A percentile compares a stretch with the other conserved stretches of the same genome.
Conservation (phyloP, 2,113 vertebrate genomes). For the Zosterops japonicus region DNA sequence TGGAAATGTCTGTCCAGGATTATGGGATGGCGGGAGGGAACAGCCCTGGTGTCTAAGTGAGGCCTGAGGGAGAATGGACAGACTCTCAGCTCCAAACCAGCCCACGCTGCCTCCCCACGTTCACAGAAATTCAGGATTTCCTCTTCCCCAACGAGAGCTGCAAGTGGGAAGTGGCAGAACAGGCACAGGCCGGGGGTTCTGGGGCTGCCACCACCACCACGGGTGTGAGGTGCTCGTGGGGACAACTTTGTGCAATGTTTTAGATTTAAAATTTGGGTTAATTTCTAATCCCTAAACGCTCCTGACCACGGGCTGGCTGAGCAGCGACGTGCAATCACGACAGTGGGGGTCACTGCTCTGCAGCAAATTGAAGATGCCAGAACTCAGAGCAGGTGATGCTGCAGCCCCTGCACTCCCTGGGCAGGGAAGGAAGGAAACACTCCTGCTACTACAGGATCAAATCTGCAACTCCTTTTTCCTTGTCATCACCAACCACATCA, state of each 20-base stretch:
- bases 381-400: not conserved
- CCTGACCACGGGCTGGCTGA: fast-evolving
- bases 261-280: fast-evolving
- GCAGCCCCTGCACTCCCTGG: not conserved
- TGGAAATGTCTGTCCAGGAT: fast-evolving
- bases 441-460: not conserved
- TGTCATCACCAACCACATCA: fast-evolving
- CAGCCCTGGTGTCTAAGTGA: fast-evolving
- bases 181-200: fast-evolving
- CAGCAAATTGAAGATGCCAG: not conserved
- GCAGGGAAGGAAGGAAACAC: not conserved
- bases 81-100: not conserved
- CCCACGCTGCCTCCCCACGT: fast-evolving
- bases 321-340: not conserved
- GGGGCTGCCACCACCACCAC: fast-evolving
- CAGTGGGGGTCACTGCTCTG: not conserved
- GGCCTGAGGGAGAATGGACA: not conserved
- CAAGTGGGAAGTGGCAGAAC: not conserved
- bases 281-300: not conserved
- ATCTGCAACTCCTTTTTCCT: not conserved
- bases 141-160: not conserved
- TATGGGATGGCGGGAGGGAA: fast-evolving
- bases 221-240: fast-evolving
- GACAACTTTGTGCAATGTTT: not conserved
- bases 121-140: not conserved